These are phyloP conservation scores for Myotis daubentonii DNA, from an alignment of 2,797 vertebrate genomes.

Conservation along the genomic window DNA sequence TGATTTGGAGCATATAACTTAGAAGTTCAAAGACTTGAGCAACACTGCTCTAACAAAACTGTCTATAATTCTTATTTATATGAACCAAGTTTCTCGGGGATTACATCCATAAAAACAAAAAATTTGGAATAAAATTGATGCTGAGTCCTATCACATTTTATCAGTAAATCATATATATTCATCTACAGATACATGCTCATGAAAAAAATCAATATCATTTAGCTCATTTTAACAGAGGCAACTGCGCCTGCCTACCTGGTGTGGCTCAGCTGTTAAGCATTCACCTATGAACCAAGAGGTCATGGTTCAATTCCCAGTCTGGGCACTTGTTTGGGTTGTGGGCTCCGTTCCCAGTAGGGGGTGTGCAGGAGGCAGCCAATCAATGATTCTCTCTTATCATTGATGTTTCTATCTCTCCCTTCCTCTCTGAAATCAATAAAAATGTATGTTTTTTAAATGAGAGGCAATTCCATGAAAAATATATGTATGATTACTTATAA, in stretches of 20 bases:
- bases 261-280: too few species aligned
- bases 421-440: too few species aligned
- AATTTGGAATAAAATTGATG: slow-evolving; percentile 14
- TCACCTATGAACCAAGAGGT: too few species aligned
- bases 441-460: neutral
- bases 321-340: too few species aligned
- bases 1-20: neutral
- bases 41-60: neutral
- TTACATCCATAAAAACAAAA: neutral
- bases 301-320: too few species aligned
- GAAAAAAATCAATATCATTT: neutral
- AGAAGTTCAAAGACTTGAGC: neutral
- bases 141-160: neutral
- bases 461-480: neutral
- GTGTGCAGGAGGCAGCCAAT: too few species aligned
- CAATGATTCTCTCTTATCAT: too few species aligned
- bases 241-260: neutral
- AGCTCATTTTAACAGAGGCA: neutral
- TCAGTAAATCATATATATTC: neutral
- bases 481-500: neutral
- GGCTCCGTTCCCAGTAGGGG: too few species aligned
- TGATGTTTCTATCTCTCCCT: too few species aligned
- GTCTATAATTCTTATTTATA: neutral
- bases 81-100: neutral
- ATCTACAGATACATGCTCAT: neutral